Conservation (phyloP, 1,140 invertebrate genomes). For the Solen grandis region DNA sequence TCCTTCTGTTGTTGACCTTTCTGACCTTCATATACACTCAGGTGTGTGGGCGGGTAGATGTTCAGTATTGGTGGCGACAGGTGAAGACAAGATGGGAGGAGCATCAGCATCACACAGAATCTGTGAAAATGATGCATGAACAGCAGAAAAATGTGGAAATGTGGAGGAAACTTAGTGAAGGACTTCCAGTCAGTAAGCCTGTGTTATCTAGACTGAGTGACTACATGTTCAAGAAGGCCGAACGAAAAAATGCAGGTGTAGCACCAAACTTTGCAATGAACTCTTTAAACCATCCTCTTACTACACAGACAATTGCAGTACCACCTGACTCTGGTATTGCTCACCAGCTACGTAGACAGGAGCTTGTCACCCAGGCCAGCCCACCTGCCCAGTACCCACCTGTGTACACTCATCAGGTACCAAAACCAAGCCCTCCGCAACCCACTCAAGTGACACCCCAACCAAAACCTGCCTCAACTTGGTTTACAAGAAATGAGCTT, state of each 20-base stretch:
- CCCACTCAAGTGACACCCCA: neutral
- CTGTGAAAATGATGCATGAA: constrained; percentile 67
- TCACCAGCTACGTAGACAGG: neutral
- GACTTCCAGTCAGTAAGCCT: constrained; percentile 43
- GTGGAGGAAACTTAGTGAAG: constrained; percentile 27
- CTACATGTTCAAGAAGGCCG: constrained; percentile 22
- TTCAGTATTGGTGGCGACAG: constrained; percentile 60
- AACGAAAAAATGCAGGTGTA: neutral
- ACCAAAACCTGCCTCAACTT: constrained; percentile 28
- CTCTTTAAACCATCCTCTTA: neutral
- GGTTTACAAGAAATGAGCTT: constrained; percentile 64
- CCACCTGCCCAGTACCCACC: neutral
- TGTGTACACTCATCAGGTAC: neutral
- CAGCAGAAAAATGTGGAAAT: constrained; percentile 42
- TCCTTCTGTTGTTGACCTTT: constrained; percentile 68
- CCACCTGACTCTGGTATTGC: neutral
- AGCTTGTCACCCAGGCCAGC: neutral
- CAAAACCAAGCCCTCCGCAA: neutral
- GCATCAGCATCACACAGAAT: constrained; percentile 78
- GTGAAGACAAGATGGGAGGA: constrained; percentile 75
- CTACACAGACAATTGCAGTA: neutral
- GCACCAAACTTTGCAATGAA: neutral
- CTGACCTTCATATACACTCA: constrained; percentile 76
- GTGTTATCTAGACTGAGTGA: constrained; percentile 29
- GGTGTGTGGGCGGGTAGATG: constrained; percentile 63